Conservation (phyloP, 2,888 invertebrate genomes). For the Cynaeus angustus region DNA sequence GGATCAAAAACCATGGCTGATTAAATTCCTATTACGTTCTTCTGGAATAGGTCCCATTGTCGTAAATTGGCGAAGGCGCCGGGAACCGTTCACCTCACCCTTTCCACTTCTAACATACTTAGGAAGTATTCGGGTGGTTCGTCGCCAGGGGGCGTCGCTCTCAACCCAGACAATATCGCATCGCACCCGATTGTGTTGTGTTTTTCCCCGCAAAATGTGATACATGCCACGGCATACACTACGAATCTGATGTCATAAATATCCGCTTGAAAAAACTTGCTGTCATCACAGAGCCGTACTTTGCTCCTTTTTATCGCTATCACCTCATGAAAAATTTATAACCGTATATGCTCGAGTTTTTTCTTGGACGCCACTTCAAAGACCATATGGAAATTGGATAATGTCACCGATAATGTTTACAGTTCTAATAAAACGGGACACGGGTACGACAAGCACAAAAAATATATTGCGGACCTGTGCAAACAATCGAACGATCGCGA, state of each 20-base stretch:
- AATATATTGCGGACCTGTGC: slow-evolving; percentile 32
- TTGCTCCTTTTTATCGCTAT: slow-evolving; percentile 40
- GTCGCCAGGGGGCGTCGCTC: slow-evolving; percentile 50
- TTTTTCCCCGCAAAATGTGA: slow-evolving; percentile 58
- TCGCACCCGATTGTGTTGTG: slow-evolving; percentile 57
- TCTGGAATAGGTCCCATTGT: slow-evolving; percentile 57
- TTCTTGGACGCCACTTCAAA: slow-evolving; percentile 12
- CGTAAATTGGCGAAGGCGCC: slow-evolving; percentile 58
- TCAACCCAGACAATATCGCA: slow-evolving; percentile 56
- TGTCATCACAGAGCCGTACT: slow-evolving; percentile 48
- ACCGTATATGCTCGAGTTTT: slow-evolving; percentile 13
- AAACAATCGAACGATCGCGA: slow-evolving; percentile 19
- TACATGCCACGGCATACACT: slow-evolving; percentile 58
- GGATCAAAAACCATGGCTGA: slow-evolving; percentile 59
- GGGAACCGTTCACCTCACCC: slow-evolving; percentile 29
- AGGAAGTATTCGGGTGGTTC: slow-evolving; percentile 56
- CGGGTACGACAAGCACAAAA: slow-evolving; percentile 7
- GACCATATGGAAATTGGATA: slow-evolving; percentile 31
- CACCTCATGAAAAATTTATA: slow-evolving; percentile 46
- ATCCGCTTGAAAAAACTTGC: slow-evolving; percentile 52
- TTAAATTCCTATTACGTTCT: slow-evolving; percentile 63
- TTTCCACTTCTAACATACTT: slow-evolving; percentile 59
- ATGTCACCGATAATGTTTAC: slow-evolving; percentile 24
- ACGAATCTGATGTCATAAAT: slow-evolving; percentile 59
- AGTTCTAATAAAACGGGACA: slow-evolving; percentile 14